Evolutionary conservation across 2,797 vertebrate genomes (phyloP).

Genomic region (Rhabdophis nuchalis): DNA sequence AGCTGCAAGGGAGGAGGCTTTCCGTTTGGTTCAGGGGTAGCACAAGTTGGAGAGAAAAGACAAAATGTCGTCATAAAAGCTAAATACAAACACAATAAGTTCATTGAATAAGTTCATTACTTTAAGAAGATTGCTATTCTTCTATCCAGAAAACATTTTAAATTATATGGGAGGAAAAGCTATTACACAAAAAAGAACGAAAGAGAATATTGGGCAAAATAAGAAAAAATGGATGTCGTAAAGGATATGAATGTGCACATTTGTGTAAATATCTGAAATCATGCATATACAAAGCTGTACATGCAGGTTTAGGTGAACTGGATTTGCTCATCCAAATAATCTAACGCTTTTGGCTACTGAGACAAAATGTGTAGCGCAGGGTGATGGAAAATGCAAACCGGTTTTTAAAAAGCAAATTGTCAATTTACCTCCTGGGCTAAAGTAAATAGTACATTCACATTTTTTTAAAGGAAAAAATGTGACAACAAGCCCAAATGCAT

Average conservation of each 20-base stretch:
- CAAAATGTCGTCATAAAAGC: not conserved
- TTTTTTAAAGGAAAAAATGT: conserved; percentile 47
- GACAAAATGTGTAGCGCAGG: conserved; percentile 29
- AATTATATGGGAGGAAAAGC: too few species aligned
- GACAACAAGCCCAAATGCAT: conserved; percentile 40
- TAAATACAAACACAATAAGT: conserved; percentile 23
- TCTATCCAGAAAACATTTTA: not conserved
- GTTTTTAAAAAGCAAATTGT: conserved; percentile 47
- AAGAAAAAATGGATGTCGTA: not conserved
- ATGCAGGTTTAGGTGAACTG: conserved; percentile 48
- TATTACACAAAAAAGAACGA: not conserved
- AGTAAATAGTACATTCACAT: conserved; percentile 40
- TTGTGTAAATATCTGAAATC: conserved; percentile 10
- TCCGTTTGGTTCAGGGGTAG: conserved; percentile 35
- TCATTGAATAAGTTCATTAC: conserved; percentile 5
- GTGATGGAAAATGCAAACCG: not conserved
- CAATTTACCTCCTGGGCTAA: conserved; percentile 56
- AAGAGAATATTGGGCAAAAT: conserved; percentile 8
- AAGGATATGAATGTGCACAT: conserved; percentile 2
- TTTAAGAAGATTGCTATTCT: not conserved
- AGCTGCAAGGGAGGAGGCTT: not conserved
- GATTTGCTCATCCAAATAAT: conserved; percentile 54
- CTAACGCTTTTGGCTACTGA: conserved; percentile 52
- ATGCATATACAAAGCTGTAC: conserved; percentile 30
- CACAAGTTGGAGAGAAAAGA: conserved; percentile 35